Evolutionary conservation across 2,888 invertebrate genomes (phyloP).

Genomic region (Julus scanicus): DNA sequence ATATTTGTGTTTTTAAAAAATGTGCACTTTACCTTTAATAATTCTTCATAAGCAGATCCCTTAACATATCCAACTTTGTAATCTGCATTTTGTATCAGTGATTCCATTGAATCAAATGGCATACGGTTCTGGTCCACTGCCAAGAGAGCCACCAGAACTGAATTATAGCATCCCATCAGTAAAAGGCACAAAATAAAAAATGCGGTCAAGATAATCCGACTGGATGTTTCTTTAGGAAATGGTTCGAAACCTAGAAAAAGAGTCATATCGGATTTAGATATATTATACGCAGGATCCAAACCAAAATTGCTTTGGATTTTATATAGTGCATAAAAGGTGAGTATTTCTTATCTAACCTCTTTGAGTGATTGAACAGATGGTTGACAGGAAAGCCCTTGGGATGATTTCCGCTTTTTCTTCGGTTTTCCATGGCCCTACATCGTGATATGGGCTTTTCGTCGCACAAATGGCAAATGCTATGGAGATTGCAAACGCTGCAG

Average conservation of each 20-base stretch:
- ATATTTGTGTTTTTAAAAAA: no score
- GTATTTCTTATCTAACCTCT: not conserved
- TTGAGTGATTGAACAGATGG: conserved; percentile 24
- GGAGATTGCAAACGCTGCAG: not conserved
- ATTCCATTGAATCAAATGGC: conserved; percentile 52
- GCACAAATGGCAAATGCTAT: not conserved
- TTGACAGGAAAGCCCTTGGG: not conserved
- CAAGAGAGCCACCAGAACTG: conserved; percentile 53
- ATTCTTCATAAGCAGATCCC: conserved; percentile 54
- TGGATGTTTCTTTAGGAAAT: conserved; percentile 48
- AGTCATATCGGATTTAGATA: not conserved
- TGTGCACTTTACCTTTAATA: not conserved
- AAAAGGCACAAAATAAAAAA: conserved; percentile 35
- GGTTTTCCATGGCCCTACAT: not conserved
- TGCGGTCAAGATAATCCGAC: conserved; percentile 45
- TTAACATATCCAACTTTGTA: conserved; percentile 54
- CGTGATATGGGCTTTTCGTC: not conserved
- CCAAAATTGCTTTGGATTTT: not conserved
- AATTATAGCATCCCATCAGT: conserved; percentile 51
- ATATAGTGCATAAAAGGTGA: not conserved
- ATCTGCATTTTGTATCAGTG: conserved; percentile 52
- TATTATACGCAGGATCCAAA: no score
- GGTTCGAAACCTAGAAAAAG: conserved; percentile 14
- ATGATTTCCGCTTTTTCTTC: not conserved
- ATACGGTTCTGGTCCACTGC: conserved; percentile 50